Evolutionary conservation across 2,113 vertebrate genomes (phyloP).

Genomic region (Sinocyclocheilus anshuiensis): DNA sequence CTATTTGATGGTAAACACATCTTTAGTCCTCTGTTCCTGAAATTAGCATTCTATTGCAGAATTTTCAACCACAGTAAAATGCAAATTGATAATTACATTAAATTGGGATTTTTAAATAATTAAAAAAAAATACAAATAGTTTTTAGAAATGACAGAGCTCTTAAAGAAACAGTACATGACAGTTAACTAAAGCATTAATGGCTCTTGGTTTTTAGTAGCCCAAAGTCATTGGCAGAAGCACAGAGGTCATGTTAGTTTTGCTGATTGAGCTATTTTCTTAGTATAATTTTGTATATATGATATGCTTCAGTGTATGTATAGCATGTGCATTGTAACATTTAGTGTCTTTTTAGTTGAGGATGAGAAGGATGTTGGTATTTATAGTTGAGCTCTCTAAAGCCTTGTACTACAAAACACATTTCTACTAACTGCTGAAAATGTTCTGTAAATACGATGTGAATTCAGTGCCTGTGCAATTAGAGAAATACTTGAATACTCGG

Average conservation of each 20-base stretch:
- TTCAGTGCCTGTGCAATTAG: conserved; percentile 81
- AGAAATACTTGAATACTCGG: conserved; percentile 85
- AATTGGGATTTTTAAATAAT: not conserved
- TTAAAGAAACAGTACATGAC: not conserved
- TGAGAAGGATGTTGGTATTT: conserved; percentile 10
- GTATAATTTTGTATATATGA: conserved; percentile 5
- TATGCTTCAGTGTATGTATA: not conserved
- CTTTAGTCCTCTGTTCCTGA: not conserved
- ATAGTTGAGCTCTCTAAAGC: conserved; percentile 40
- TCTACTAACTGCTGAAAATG: conserved; percentile 64
- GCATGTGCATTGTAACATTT: conserved; percentile 36
- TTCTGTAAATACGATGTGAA: conserved; percentile 71
- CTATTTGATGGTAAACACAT: not conserved
- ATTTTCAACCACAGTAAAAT: no score
- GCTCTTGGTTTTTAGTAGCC: not conserved
- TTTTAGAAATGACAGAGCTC: not conserved
- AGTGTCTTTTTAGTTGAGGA: conserved; percentile 30
- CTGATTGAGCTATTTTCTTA: not conserved
- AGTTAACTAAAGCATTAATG: not conserved
- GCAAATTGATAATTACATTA: not conserved
- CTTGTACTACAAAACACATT: conserved; percentile 53
- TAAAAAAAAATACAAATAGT: no score
- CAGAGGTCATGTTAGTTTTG: not conserved
- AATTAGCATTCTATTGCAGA: no score
- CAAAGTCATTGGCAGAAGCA: not conserved